A percentile compares a stretch with the other conserved stretches of the same genome.
phyloP scores from a whole-genome alignment of 1,140 invertebrate genomes.

The Atta cephalotes region DNA sequence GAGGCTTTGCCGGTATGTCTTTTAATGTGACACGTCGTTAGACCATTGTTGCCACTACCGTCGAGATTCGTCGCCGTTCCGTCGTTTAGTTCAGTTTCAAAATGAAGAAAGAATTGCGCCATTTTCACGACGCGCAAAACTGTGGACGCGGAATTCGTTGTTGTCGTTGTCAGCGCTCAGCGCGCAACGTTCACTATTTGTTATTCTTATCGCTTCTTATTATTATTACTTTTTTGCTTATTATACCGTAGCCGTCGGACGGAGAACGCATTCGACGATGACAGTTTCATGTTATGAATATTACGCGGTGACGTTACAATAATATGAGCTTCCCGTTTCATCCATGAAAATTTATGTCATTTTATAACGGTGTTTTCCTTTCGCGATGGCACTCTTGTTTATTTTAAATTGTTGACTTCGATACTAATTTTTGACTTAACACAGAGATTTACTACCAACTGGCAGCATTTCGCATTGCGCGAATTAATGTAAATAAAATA shows the following conservation, averaged over 20 bases:
- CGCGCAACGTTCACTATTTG: not conserved
- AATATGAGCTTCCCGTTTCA: not conserved
- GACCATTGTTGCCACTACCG: not conserved
- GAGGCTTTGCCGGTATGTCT: not conserved
- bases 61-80: slow-evolving; percentile 14
- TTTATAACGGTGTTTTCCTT: not conserved
- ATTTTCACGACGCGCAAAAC: slow-evolving; percentile 19
- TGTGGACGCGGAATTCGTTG: slow-evolving; percentile 32
- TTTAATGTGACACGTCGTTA: slow-evolving; percentile 66
- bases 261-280: no score
- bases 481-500: slow-evolving; percentile 3
- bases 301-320: not conserved
- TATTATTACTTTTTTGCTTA: not conserved
- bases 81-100: not conserved
- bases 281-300: slow-evolving; percentile 18
- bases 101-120: slow-evolving; percentile 1
- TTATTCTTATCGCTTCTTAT: slow-evolving; percentile 11
- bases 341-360: not conserved
- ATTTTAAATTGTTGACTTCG: not conserved
- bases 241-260: not conserved
- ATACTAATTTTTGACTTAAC: not conserved
- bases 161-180: not conserved
- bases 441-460: not conserved
- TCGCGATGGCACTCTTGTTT: not conserved
- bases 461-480: not conserved